Base-by-base conservation (phyloP, 2,888 invertebrate genomes). In the Ceramica pisi region DNA sequence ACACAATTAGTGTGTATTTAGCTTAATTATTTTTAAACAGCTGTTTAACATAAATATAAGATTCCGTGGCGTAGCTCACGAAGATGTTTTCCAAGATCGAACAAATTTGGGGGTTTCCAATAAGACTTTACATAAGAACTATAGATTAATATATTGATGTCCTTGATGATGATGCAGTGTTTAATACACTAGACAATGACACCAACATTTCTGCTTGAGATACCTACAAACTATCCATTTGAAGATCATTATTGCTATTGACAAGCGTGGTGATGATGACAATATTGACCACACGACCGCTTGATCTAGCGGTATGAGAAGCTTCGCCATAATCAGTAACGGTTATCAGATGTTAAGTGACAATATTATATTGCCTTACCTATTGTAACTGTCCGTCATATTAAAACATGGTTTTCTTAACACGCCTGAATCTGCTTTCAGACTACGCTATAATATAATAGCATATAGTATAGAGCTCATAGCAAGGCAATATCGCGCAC, bases 1-100 rank as follows among this genome's bases (percentile, higher is more conserved):
- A 61, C 55, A 55, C 51, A 66, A 46, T 50, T 41, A 60, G 51
- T 55, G 14, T 60, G 31, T 65, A 55, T 76, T 69, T 62, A 21
- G 57, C 57, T 46, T 55, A 67, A 57, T 48, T 38, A 55, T 71
- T 66, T 66, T 44, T 63, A 69, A 83, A 71, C 74, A 81, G 71
- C 62, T 78, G 68, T 59, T 67, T 55, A 26, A 67, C 65, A 67
- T 55, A 62, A 63, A 51, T 46, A 50, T 41, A 56, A 53, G 35
- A 55, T 59, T 55, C 26, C 74, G 72, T 80, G 71, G 57, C 14
- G 21, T 48, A 55, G 50, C 50, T 77, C 84, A 84, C 82, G 82
- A 77, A 81, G 67, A 65, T 57, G 41, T 14, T 6, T 67, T 53
- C 21, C 10, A 31, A 12, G 2, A 35, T 12, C 0, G 48, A n/a